Evolutionary conservation across 2,113 vertebrate species (phyloP), one percentile per base, ranked within the genome.

Genomic region (Melanotaenia duboulayi): DNA sequence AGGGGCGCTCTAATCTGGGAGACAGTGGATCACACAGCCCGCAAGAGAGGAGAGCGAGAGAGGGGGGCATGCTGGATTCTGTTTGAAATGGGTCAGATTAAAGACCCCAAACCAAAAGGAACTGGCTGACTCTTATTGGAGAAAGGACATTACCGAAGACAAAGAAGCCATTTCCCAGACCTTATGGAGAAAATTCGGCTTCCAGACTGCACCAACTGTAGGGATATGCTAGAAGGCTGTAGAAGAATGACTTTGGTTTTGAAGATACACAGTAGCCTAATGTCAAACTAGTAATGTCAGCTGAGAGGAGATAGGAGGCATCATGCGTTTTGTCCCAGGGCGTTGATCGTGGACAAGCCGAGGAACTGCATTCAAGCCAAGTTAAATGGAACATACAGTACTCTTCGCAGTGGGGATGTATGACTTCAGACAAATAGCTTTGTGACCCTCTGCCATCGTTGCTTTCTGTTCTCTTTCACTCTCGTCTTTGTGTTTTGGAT

Each of bases 1-100:
- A 94, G 94, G 93, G 94, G 94, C 93, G 92, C 93, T 94, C 94
- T 96, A 96, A 96, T 96, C 96, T 94, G 90, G 91, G 94, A 95
- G 95, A 94, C 94, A 88, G 89, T 94, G 95, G 95, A 96, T 96
- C 93, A 93, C 92, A 94, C 91, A 94, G 74, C 74, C 86, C 71
- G 80, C 61, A 19, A 81, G 74, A 79, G 71, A 74, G 80, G 94
- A 89, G 93, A 92, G 91, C 89, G 88, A 78, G 84, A 86, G 71
- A 63, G 62, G 71, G 71, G 73, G 85, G 72, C 46, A 71, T 32
- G 82, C 92, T 94, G 94, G 93, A 95, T 93, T 92, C 92, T 92
- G 92, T 92, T 89, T 93, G 94, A 95, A 95, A 95, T 94, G 94
- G 94, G 94, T 94, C 94, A 94, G 94, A 96, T 95, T 92, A 92